phyloP scores from a whole-genome alignment of 2,888 invertebrate species.

The Tenthredo distinguenda region DNA sequence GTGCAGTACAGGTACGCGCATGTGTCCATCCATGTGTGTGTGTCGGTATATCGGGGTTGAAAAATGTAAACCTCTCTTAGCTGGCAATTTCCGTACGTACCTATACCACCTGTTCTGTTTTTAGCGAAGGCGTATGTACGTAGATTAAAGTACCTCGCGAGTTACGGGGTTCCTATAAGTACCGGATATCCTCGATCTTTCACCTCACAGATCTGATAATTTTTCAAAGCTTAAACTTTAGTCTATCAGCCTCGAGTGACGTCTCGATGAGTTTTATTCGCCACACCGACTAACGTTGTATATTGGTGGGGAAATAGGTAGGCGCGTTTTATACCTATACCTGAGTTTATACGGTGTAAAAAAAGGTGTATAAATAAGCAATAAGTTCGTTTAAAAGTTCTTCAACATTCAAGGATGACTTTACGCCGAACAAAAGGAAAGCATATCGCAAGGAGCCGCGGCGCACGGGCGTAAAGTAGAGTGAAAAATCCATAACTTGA shows the following conservation, averaged over 20 bases:
- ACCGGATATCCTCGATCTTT: conserved; percentile 54
- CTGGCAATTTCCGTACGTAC: conserved; percentile 64
- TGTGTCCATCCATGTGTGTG: background rate
- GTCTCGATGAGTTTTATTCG: background rate
- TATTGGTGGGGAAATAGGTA: no score
- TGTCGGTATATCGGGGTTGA: conserved; percentile 59
- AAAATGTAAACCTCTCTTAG: conserved; percentile 67
- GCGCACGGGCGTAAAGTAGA: background rate
- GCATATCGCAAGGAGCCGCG: background rate
- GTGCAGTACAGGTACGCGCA: background rate
- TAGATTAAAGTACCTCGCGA: background rate
- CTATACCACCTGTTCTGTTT: background rate
- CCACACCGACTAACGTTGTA: background rate
- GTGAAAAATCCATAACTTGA: conserved; percentile 30
- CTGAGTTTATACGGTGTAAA: background rate
- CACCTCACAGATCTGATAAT: conserved; percentile 53
- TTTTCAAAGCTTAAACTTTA: background rate
- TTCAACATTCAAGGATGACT: background rate
- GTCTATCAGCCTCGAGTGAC: background rate
- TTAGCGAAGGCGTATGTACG: background rate
- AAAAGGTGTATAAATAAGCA: background rate
- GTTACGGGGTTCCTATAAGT: background rate
- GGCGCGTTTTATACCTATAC: no score
- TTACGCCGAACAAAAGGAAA: background rate
- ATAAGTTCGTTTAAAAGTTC: conserved; percentile 9